These are phyloP conservation scores for Apodemus agrarius DNA, from an alignment of 2,797 vertebrate genomes.

Conservation along the genomic window DNA sequence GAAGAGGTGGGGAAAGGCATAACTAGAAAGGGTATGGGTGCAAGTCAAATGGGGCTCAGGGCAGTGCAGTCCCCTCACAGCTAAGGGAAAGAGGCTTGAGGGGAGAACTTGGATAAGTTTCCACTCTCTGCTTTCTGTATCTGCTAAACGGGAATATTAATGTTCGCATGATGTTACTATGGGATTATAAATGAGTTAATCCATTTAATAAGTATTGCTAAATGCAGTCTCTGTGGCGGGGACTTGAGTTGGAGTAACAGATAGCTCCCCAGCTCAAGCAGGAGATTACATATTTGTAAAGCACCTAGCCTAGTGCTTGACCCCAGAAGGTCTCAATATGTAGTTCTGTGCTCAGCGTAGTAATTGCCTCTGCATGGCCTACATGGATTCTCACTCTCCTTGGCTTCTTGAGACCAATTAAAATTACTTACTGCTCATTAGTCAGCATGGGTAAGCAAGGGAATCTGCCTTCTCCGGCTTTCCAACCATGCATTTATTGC, in stretches of 20 bases:
- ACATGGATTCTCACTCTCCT: conserved; percentile 49
- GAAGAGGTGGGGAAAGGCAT: not conserved
- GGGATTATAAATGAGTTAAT: conserved; percentile 21
- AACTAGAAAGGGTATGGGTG: not conserved
- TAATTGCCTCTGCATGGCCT: conserved; percentile 57
- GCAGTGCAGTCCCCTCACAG: not conserved
- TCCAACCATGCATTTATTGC: not conserved
- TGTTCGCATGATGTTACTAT: not conserved
- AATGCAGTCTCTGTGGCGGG: not conserved
- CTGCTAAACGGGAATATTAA: not conserved
- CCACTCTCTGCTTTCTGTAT: not conserved
- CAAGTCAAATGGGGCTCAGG: not conserved
- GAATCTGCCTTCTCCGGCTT: conserved; percentile 63
- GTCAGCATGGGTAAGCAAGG: conserved; percentile 62
- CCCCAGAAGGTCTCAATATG: not conserved
- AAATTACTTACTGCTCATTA: conserved; percentile 79
- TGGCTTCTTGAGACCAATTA: conserved; percentile 75
- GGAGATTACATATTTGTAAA: conserved; percentile 9
- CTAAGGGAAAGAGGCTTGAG: not conserved
- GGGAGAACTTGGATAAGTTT: not conserved
- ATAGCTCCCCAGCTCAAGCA: not conserved
- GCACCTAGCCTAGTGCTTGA: not conserved
- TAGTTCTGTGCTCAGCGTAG: conserved; percentile 20
- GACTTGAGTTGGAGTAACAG: not conserved
- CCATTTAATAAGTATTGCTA: not conserved